Evolutionary conservation across 2,797 vertebrate species (phyloP).

Genomic region (Argya squamiceps): DNA sequence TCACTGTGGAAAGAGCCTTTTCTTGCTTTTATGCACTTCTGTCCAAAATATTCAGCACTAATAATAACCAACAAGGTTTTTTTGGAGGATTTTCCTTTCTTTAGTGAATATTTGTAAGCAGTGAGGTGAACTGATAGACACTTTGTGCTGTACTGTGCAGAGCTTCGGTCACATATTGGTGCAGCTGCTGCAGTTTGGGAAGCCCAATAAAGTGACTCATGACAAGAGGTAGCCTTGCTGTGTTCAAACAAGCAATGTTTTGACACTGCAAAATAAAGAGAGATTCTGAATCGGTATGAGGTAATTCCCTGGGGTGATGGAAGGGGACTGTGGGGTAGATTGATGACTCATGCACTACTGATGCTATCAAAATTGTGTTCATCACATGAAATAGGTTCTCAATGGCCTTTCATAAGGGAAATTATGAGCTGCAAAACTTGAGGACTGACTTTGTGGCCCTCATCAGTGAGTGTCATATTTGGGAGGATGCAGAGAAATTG

Average conservation of each 20-base stretch:
- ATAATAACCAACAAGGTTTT: rapidly evolving
- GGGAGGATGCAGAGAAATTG: neutral
- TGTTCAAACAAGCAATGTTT: slow-evolving; percentile 2
- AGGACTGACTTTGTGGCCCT: neutral
- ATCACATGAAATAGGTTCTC: neutral
- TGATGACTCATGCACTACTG: neutral
- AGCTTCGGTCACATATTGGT: neutral
- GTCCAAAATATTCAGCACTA: neutral
- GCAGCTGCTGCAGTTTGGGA: neutral
- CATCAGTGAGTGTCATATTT: rapidly evolving
- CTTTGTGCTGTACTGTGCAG: neutral
- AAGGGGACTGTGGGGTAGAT: neutral
- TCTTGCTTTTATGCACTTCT: neutral
- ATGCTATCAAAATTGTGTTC: neutral
- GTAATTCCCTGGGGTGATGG: neutral
- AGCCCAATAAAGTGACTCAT: neutral
- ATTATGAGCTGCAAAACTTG: neutral
- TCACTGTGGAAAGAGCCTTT: neutral
- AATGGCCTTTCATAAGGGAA: neutral
- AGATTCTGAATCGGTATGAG: neutral
- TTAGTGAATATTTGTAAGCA: neutral
- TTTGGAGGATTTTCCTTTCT: neutral
- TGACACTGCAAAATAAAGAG: neutral
- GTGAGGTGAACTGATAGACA: neutral
- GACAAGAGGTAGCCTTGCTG: neutral